Evolutionary conservation across 2,113 vertebrate species (phyloP).

Genomic region (Saguinus imperator): DNA sequence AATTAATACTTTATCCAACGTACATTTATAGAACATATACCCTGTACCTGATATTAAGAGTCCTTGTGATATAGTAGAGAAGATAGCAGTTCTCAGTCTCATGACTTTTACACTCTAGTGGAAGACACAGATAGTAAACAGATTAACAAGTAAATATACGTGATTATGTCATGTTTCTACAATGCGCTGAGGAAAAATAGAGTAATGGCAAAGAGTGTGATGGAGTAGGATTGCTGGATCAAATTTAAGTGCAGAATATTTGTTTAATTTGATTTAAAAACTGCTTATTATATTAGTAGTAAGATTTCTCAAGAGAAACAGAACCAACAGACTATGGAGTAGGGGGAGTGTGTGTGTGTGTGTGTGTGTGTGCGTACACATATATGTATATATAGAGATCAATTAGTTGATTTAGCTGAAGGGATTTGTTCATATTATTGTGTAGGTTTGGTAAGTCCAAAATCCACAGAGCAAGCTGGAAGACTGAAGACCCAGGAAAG

Average conservation of each 20-base stretch:
- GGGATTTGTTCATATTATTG: neutral
- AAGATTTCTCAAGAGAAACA: neutral
- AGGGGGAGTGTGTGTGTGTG: neutral
- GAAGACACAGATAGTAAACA: neutral
- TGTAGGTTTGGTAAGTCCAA: neutral
- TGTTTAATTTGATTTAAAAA: neutral
- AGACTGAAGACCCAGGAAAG: neutral
- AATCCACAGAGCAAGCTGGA: neutral
- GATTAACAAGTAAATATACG: neutral
- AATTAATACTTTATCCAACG: neutral
- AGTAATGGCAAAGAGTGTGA: neutral
- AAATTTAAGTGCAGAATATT: neutral
- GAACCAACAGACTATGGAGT: neutral
- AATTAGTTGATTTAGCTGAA: neutral
- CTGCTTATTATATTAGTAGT: neutral
- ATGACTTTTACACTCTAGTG: neutral
- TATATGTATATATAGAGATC: neutral
- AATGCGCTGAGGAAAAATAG: neutral
- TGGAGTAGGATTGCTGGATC: neutral
- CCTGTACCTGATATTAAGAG: neutral
- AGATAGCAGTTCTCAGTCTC: neutral
- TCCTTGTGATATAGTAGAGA: neutral
- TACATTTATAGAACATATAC: neutral
- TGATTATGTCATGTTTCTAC: neutral
- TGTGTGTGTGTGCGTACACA: neutral